Evolutionary conservation across 2,888 invertebrate genomes (phyloP).

Genomic region (Tetranychus truncatus): DNA sequence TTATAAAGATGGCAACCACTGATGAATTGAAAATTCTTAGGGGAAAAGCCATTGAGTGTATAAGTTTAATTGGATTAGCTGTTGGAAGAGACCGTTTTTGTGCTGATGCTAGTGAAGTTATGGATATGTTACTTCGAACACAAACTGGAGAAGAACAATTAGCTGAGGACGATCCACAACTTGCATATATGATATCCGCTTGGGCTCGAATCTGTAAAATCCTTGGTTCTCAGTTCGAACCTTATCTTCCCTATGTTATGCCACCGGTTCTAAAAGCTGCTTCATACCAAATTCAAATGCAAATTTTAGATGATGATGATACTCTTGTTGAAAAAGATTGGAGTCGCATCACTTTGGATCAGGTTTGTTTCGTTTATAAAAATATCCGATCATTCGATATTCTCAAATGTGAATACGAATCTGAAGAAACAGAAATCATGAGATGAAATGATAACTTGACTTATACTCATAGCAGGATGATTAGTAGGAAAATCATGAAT

Average conservation of each 20-base stretch:
- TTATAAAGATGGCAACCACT: slow-evolving; percentile 77
- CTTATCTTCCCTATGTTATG: slow-evolving; percentile 86
- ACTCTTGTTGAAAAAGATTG: slow-evolving; percentile 56
- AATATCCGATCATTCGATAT: too few species aligned
- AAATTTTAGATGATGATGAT: too few species aligned
- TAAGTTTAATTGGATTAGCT: slow-evolving; percentile 73
- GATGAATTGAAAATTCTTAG: slow-evolving; percentile 63
- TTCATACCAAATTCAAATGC: slow-evolving; percentile 52
- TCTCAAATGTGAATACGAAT: too few species aligned
- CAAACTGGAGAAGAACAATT: slow-evolving; percentile 59
- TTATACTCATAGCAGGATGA: too few species aligned
- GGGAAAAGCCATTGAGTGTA: slow-evolving; percentile 97
- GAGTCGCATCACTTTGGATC: slow-evolving; percentile 82
- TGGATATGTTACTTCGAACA: slow-evolving; percentile 78
- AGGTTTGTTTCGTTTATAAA: slow-evolving; percentile 33
- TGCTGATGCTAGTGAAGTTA: slow-evolving; percentile 76
- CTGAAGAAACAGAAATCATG: too few species aligned
- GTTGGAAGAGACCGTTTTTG: slow-evolving; percentile 36
- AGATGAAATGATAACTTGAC: too few species aligned
- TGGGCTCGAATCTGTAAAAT: slow-evolving; percentile 98
- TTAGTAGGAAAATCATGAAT: too few species aligned
- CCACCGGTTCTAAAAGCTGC: slow-evolving; percentile 79
- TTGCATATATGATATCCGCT: slow-evolving; percentile 90
- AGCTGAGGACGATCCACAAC: slow-evolving; percentile 76
- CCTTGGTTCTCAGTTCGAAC: slow-evolving; percentile 62